Base-by-base conservation (phyloP, 2,113 vertebrate species). In the Sisor rabdophorus region DNA sequence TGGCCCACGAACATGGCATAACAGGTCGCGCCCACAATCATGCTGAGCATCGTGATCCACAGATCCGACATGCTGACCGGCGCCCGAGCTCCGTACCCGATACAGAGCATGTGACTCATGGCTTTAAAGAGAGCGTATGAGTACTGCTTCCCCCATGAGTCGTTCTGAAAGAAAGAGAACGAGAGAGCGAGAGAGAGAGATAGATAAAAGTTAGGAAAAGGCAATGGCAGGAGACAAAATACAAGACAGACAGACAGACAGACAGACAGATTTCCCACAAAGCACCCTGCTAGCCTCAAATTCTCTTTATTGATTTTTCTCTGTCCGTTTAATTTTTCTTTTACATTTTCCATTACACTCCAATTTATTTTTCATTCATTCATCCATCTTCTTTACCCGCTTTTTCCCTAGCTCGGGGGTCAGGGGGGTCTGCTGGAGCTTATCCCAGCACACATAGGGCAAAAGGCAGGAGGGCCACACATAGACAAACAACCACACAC, bases 1-100 rank as follows among this genome's bases (percentile, higher is more conserved):
- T 99, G 97, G 50, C 97, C 97, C 7, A 99, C 96, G 76, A 99
- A 99, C 97, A 99, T 99, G 86, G 97, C 97, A 3, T 99, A 99
- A 85, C 97, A 99, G 7, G 97, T 99, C 44, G 97, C 97, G 1
- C 97, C 97, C 19, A 99, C 97, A 0, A 98, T 99, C 97, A 99
- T 99, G 54, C 97, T 99, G 76, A 99, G 84, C 96, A 99, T 99
- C 60, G 97, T 99, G 83, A 99, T 98, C 97, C 97, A 99, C 79
- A 99, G 93, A 89, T 99, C 97, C 0, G 97, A 98, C 97, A 99
- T 99, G 91, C 96, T 98, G 83, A 97, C 96, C 0, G 97, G 97
- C 1, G 97, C 97, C 0, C 95, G 93, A 63, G 96, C 96, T 0
- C 97, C 97, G 0, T 99, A 99, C 11, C 97, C 97, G 16, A 99